phyloP scores from a whole-genome alignment of 2,113 vertebrate genomes.

The Macaca fascicularis region DNA sequence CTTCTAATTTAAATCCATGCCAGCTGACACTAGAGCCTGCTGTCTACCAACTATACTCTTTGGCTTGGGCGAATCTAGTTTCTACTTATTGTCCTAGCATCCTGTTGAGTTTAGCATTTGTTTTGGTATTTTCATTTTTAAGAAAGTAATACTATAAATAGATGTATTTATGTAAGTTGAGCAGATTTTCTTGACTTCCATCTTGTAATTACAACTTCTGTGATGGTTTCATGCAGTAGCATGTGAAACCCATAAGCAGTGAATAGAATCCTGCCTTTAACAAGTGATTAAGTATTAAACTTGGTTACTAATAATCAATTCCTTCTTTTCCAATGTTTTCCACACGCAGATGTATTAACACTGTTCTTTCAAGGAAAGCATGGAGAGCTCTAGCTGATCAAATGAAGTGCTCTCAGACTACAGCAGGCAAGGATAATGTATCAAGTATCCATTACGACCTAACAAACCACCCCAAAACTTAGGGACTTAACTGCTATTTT shows the following conservation, averaged over 20 bases:
- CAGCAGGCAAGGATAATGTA: neutral
- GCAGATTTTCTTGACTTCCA: neutral
- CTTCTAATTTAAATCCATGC: neutral
- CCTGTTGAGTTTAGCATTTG: neutral
- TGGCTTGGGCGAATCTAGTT: neutral
- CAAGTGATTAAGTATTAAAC: neutral
- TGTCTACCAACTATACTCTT: neutral
- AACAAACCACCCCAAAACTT: neutral
- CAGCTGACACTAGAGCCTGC: neutral
- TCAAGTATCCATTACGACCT: neutral
- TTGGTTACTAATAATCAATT: neutral
- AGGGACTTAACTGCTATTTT: neutral
- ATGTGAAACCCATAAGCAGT: neutral
- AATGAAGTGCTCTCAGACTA: neutral
- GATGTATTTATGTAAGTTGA: neutral
- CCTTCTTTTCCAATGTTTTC: neutral
- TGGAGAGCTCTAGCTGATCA: neutral
- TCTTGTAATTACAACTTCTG: neutral
- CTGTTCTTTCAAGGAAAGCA: neutral
- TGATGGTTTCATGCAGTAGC: neutral
- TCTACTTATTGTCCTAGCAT: neutral
- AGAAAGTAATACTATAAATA: neutral
- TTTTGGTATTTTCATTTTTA: neutral
- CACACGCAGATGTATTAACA: neutral
- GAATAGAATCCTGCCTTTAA: neutral